Conservation (phyloP, 2,113 vertebrate species). For the Syngnathus floridae region DNA sequence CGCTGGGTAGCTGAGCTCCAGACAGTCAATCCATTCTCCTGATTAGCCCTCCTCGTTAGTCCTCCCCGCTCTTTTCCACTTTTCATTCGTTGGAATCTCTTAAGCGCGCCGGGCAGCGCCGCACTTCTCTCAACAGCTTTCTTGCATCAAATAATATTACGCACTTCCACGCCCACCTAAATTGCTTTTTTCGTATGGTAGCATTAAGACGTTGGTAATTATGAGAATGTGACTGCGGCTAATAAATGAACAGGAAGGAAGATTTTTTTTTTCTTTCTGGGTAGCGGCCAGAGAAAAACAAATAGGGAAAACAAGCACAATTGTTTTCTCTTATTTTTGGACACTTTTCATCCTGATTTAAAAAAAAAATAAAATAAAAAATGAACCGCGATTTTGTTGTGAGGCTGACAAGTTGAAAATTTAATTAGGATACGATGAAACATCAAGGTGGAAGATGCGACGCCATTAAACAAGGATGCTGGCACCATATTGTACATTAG, state of each 20-base stretch:
- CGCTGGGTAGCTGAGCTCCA: conserved; percentile 27
- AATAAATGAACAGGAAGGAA: not conserved
- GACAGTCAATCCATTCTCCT: conserved; percentile 40
- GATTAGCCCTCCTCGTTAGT: conserved; percentile 33
- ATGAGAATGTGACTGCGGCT: not conserved
- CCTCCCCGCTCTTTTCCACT: conserved; percentile 30
- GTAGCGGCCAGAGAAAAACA: too few relatives aligned
- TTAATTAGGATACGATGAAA: conserved; percentile 5
- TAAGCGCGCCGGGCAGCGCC: conserved; percentile 3
- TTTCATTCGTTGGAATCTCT: conserved; percentile 27
- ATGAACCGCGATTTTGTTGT: not conserved
- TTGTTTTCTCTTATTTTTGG: too few relatives aligned
- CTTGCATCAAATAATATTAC: conserved; percentile 4
- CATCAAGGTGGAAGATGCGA: conserved; percentile 2
- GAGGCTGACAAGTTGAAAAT: not conserved
- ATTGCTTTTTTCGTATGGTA: not conserved
- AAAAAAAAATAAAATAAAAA: not conserved
- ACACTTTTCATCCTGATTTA: not conserved
- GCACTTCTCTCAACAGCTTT: conserved; percentile 13
- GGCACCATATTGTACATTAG: conserved; percentile 6
- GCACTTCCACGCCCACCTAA: conserved; percentile 3
- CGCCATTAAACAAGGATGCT: conserved; percentile 14
- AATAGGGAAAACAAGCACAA: too few relatives aligned
- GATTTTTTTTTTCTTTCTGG: too few relatives aligned
- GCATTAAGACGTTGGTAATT: not conserved